Conservation (phyloP, 92 coral and sea anemone genomes). For the Phenganax stokvisi region DNA sequence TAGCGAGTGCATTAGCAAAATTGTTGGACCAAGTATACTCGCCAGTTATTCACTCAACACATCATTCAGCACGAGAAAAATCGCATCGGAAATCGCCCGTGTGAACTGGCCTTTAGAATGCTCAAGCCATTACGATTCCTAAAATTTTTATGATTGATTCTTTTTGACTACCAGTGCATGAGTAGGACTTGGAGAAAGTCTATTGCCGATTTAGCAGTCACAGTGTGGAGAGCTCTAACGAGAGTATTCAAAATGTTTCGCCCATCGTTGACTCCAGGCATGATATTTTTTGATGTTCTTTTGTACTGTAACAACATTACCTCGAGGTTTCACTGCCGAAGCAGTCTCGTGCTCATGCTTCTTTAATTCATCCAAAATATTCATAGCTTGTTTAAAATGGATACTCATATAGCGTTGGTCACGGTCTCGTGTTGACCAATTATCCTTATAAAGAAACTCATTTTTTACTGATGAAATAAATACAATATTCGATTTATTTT, state of each 20-base stretch:
- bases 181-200: neutral
- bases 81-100: too few species aligned
- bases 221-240: neutral
- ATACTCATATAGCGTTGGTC: conserved; percentile 34
- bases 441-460: neutral
- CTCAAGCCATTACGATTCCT: too few species aligned
- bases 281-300: conserved; percentile 27
- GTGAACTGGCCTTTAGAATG: too few species aligned
- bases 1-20: too few species aligned
- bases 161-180: too few species aligned
- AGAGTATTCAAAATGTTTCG: conserved; percentile 28
- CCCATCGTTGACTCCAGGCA: conserved; percentile 36
- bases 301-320: neutral
- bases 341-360: conserved; percentile 4
- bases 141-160: too few species aligned
- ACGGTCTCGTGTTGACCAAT: neutral
- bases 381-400: conserved; percentile 36
- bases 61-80: too few species aligned
- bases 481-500: conserved; percentile 31
- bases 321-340: neutral
- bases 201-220: neutral
- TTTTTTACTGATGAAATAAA: neutral
- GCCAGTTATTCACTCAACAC: too few species aligned
- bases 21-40: too few species aligned
- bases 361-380: conserved; percentile 28